Evolutionary conservation across 2,797 vertebrate genomes (phyloP).

Genomic region (Poeciliopsis gracilis): DNA sequence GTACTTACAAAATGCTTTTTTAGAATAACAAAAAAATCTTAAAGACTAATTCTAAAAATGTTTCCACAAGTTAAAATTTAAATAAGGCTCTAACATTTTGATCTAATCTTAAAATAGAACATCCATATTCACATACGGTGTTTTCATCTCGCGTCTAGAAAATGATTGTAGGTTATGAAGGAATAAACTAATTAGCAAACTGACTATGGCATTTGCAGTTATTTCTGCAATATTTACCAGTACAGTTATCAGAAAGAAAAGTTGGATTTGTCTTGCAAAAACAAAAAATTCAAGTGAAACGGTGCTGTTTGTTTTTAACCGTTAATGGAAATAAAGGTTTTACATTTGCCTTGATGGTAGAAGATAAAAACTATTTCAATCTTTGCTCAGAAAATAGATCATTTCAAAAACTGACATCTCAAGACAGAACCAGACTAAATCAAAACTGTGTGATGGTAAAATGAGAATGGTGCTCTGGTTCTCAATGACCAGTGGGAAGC

Average conservation of each 20-base stretch:
- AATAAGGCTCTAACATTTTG: background rate
- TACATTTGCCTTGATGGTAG: background rate
- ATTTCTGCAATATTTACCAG: background rate
- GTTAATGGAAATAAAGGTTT: background rate
- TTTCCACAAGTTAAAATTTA: background rate
- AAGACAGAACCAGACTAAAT: background rate
- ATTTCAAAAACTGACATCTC: background rate
- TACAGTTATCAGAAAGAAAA: background rate
- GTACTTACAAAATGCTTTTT: background rate
- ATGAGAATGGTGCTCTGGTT: background rate
- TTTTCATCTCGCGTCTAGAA: background rate
- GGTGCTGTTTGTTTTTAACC: background rate
- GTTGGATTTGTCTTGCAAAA: background rate
- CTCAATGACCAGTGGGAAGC: constrained; percentile 27
- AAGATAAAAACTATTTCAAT: background rate
- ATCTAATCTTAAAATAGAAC: background rate
- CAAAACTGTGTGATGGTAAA: background rate
- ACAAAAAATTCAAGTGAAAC: background rate
- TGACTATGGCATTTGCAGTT: background rate
- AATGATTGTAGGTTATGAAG: background rate
- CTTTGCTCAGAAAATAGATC: background rate
- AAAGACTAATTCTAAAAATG: background rate
- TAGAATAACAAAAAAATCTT: background rate
- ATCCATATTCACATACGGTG: background rate
- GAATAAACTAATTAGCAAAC: background rate